Evolutionary conservation across 2,888 invertebrate genomes (phyloP), one percentile per base, ranked within the genome.

Genomic region (Mycalesis mineus): DNA sequence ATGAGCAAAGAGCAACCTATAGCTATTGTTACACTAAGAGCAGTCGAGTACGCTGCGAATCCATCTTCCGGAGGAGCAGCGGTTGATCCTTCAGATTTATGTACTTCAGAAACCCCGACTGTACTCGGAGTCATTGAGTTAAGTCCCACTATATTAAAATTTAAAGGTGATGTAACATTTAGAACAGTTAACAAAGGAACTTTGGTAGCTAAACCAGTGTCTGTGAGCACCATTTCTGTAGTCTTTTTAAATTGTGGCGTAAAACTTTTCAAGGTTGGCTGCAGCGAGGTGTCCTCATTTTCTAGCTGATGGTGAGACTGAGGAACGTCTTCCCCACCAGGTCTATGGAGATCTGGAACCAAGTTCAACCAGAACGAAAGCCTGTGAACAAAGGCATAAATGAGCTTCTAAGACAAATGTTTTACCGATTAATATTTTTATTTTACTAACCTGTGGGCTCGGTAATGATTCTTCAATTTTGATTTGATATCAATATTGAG

Each of bases 361-460:
- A 98, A 91, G 75, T 98, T 97, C 58, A 98, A 82, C 98, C 98
- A 98, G 82, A 98, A 96, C 0, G 98, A 97, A 54, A 98, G 91
- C 65, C 95, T 93, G 84, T 67, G 63, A 64, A 77, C 66, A 75
- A 74, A 15, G 33, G 55, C 36, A 11, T 33, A 11, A 22, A 37
- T 37, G 3, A 45, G 39, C 15, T 22, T 33, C 11, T 49, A 36
- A 17, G 22, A 13, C n/a, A 22, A 22, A 4, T 22, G 5, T 4
- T 22, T 22, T 22, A 4, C 22, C 2, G 22, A 22, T 4, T 22
- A 4, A 22, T 22, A 2, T 44, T 49, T 9, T 50, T 52, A 17
- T n/a, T 1, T 9, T 17, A 22, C 49, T 8, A 37, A 90, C 90
- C 94, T 92, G 76, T 98, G 97, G 1, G 98, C 97, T 65, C 98